Conservation (phyloP, 2,888 invertebrate genomes). For the Polyploca ridens region DNA sequence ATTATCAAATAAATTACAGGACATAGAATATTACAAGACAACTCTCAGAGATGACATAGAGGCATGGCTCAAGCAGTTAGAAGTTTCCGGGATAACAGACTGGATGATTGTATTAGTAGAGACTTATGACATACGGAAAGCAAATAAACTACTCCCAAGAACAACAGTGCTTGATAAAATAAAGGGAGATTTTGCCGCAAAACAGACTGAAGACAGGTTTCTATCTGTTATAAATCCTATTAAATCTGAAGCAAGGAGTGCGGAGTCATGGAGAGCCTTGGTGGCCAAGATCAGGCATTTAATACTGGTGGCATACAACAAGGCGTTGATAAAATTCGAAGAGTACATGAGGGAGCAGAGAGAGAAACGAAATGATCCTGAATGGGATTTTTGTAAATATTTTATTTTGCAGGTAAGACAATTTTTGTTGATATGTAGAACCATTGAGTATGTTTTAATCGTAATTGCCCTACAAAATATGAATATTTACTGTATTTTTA, state of each 20-base stretch:
- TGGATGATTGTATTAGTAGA: slow-evolving; percentile 98
- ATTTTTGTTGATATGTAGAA: no score
- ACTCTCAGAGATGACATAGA: slow-evolving; percentile 95
- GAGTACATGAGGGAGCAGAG: slow-evolving; percentile 95
- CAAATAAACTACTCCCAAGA: slow-evolving; percentile 95
- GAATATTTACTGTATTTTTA: neutral
- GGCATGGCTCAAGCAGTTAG: slow-evolving; percentile 92
- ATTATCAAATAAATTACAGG: slow-evolving; percentile 82
- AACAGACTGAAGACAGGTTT: slow-evolving; percentile 93
- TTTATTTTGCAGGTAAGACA: slow-evolving; percentile 92
- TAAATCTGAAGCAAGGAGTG: slow-evolving; percentile 93
- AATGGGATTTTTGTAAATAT: slow-evolving; percentile 98
- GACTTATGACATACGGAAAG: slow-evolving; percentile 95
- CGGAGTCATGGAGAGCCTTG: slow-evolving; percentile 95
- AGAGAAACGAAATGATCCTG: slow-evolving; percentile 94
- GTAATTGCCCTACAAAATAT: neutral
- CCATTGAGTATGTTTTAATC: no score
- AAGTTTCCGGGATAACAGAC: slow-evolving; percentile 90
- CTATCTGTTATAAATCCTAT: slow-evolving; percentile 96
- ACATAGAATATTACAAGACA: slow-evolving; percentile 95
- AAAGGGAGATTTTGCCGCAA: slow-evolving; percentile 95
- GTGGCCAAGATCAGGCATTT: slow-evolving; percentile 93
- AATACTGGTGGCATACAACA: slow-evolving; percentile 93
- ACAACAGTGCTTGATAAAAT: slow-evolving; percentile 98
- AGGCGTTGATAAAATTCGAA: slow-evolving; percentile 93